Evolutionary conservation across 2,888 invertebrate genomes (phyloP).

Genomic region (Leptinotarsa rubiginosa): DNA sequence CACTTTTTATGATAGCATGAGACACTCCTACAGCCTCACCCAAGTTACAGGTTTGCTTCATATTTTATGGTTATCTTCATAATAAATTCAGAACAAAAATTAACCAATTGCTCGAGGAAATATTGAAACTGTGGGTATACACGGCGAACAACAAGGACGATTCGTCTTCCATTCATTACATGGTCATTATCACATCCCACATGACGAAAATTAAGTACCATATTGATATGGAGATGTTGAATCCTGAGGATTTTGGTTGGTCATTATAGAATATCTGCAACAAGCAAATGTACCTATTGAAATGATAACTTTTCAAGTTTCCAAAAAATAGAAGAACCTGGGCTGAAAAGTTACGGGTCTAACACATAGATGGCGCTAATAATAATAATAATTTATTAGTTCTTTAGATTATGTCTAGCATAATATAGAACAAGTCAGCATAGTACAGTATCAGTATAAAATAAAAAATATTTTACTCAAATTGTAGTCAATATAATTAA

Average conservation of each 20-base stretch:
- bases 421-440: no score
- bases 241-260: neutral
- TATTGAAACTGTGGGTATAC: constrained; percentile 5
- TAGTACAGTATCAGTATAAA: no score
- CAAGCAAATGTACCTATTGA: neutral
- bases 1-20: constrained; percentile 19
- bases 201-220: neutral
- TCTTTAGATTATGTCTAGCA: no score
- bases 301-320: neutral
- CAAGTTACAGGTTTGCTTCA: constrained; percentile 19
- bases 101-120: constrained; percentile 15
- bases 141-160: neutral
- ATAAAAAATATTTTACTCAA: no score
- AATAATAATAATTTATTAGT: no score
- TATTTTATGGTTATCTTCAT: constrained; percentile 29
- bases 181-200: neutral
- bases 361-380: no score
- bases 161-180: neutral
- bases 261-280: neutral
- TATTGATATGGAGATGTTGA: neutral
- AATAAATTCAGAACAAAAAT: constrained; percentile 26
- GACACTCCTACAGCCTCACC: constrained; percentile 25
- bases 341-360: no score
- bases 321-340: no score
- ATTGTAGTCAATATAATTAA: no score